Evolutionary conservation across 1,140 invertebrate species (phyloP), one percentile per base, ranked within the genome.

Genomic region (Calliphora vicina): DNA sequence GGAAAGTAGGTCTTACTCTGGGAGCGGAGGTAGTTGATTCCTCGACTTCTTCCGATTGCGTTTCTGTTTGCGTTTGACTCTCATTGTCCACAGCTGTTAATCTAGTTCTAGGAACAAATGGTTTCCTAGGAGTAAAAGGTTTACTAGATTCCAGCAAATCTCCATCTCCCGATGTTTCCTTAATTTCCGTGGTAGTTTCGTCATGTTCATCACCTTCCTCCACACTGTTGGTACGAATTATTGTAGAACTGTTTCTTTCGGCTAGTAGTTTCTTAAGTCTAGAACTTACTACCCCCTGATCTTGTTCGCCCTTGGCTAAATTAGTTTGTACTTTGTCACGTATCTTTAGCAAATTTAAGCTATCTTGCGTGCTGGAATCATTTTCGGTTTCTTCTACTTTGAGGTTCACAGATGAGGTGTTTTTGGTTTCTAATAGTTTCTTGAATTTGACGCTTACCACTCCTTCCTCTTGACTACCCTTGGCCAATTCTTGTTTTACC

Each of bases 251-350:
- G 4, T 20, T 76, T n/a, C 25, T 45, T 20, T 86, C 84, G 2
- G 82, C 81, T 25, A 88, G 81, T 10, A 88, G 35, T 74, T 88
- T 86, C 72, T 88, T 89, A 0, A 88, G 78, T 12, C 85, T 85
- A n/a, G 85, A 84, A 35, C 85, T 88, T 9, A 86, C 85, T 3
- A 89, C 85, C 3, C 87, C 88, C 80, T 87, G 84, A 0, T 88
- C 87, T 0, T 84, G 84, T 0, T 83, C 85, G 8, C 86, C 85
- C 1, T 84, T 73, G 3, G 87, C 85, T 27, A 89, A 86, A 17
- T 87, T 85, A 0, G 83, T 84, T 81, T 87, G 89, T 0, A 89
- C 86, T 45, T 87, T 89, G n/a, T 89, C 82, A 20, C 88, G 83
- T n/a, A 89, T 29, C 27, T 81, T 84, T 13, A 86, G 86, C 72